Percentiles rank a stretch among this genome's conserved stretches.
Evolutionary conservation across 2,797 vertebrate genomes (phyloP).

Genomic region (Lepidocolaptes lacrymiger): DNA sequence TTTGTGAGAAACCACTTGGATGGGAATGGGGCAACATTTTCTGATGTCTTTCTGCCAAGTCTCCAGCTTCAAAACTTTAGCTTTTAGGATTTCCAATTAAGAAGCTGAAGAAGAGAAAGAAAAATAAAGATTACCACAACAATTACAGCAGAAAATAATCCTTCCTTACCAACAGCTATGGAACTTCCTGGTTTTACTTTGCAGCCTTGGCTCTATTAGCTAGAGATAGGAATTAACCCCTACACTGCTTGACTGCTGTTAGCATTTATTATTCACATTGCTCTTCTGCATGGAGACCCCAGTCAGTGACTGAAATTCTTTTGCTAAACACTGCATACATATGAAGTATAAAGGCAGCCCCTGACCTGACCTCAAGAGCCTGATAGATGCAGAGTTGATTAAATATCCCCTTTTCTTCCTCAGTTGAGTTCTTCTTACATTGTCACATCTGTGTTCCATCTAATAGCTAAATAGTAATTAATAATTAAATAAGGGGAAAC

Average conservation of each 20-base stretch:
- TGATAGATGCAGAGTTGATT: not conserved
- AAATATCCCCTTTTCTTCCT: not conserved
- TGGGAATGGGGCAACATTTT: constrained; percentile 41
- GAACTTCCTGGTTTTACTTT: constrained; percentile 52
- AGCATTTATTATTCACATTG: not conserved
- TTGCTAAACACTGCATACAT: not conserved
- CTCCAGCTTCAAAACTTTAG: constrained; percentile 57
- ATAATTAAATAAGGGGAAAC: not conserved
- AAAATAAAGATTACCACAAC: constrained; percentile 33
- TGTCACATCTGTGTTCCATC: not conserved
- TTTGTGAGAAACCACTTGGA: constrained; percentile 35
- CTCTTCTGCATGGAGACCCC: not conserved
- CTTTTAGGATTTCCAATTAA: constrained; percentile 67
- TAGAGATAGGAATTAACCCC: not conserved
- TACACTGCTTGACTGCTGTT: not conserved
- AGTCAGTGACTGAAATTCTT: not conserved
- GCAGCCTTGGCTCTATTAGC: not conserved
- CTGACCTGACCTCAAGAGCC: not conserved
- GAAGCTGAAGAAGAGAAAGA: constrained; percentile 52
- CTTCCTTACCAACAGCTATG: not conserved
- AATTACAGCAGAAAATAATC: constrained; percentile 37
- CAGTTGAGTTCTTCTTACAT: not conserved
- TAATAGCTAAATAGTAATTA: not conserved
- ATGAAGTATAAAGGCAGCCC: not conserved
- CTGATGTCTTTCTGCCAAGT: constrained; percentile 57